A percentile compares a stretch with the other conserved stretches of the same genome.
phyloP scores from a whole-genome alignment of 2,797 vertebrate species.

The Chaetodon trifasciatus region DNA sequence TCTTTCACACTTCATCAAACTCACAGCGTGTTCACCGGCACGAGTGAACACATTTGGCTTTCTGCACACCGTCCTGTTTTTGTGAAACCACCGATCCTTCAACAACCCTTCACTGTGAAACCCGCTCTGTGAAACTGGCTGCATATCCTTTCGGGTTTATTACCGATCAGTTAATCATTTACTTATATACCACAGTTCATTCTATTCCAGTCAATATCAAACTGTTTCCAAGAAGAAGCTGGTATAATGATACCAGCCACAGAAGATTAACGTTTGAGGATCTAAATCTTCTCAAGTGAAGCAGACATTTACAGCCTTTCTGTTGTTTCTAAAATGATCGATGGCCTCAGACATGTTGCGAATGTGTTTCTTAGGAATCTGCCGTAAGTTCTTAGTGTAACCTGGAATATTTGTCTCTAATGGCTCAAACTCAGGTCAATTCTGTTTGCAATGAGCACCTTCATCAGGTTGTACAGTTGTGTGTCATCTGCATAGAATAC shows the following conservation, averaged over 20 bases:
- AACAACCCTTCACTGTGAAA: neutral
- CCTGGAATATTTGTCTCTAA: neutral
- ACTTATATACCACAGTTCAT: neutral
- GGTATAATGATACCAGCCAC: neutral
- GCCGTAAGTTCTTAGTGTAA: neutral
- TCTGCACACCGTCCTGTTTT: neutral
- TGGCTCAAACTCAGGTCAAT: neutral
- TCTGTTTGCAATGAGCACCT: neutral
- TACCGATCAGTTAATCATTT: slow-evolving; percentile 6
- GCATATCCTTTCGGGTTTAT: neutral
- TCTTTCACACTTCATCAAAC: neutral
- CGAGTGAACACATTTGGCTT: neutral
- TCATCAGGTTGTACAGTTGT: neutral
- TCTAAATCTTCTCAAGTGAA: neutral
- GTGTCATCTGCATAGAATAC: slow-evolving; percentile 3
- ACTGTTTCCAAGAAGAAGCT: neutral
- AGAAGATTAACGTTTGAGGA: neutral
- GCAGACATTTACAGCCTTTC: neutral
- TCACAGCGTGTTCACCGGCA: neutral
- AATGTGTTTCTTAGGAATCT: neutral
- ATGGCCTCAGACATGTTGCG: neutral
- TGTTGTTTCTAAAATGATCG: neutral
- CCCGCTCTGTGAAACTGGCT: neutral
- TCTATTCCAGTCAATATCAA: neutral
- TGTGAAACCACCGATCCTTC: neutral